These are phyloP conservation scores for Osmerus mordax DNA, from an alignment of 2,113 vertebrate species.

Conservation along the genomic window DNA sequence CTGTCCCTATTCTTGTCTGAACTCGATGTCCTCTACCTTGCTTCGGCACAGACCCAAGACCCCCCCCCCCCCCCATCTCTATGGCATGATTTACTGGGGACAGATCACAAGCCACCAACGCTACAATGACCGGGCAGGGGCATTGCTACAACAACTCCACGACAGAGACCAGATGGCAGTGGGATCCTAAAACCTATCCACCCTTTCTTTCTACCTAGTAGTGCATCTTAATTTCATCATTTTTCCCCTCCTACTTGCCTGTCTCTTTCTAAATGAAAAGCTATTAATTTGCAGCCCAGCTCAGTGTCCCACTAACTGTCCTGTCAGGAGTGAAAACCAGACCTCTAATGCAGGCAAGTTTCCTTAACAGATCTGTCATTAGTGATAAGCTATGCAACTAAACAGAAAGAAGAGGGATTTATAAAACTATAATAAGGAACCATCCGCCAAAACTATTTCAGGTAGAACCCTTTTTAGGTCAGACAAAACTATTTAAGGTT, in stretches of 20 bases:
- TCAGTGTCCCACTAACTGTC: not conserved
- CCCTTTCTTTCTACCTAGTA: slow-evolving; percentile 5
- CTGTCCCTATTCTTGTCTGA: slow-evolving; percentile 18
- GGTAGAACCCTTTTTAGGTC: no score
- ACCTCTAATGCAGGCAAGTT: no score
- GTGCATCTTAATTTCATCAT: no score
- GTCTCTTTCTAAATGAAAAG: not conserved
- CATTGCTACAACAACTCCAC: slow-evolving; percentile 21
- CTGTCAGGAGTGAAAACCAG: no score
- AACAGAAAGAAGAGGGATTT: no score
- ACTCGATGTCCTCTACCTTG: slow-evolving; percentile 40
- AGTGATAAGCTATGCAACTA: no score
- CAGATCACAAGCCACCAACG: slow-evolving; percentile 10
- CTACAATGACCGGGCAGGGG: not conserved
- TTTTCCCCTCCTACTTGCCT: not conserved
- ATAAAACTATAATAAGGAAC: no score
- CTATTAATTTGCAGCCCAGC: not conserved
- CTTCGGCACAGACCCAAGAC: slow-evolving; percentile 37
- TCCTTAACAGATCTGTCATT: no score
- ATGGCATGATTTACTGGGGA: slow-evolving; percentile 17
- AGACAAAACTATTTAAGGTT: no score
- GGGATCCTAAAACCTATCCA: slow-evolving; percentile 13
- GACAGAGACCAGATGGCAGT: slow-evolving; percentile 40
- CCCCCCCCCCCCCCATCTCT: not conserved
- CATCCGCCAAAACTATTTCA: no score